A percentile compares a stretch with the other conserved stretches of the same genome.
These are phyloP conservation scores for Epinotia bilunana DNA, from an alignment of 2,888 invertebrate genomes.

Conservation along the genomic window DNA sequence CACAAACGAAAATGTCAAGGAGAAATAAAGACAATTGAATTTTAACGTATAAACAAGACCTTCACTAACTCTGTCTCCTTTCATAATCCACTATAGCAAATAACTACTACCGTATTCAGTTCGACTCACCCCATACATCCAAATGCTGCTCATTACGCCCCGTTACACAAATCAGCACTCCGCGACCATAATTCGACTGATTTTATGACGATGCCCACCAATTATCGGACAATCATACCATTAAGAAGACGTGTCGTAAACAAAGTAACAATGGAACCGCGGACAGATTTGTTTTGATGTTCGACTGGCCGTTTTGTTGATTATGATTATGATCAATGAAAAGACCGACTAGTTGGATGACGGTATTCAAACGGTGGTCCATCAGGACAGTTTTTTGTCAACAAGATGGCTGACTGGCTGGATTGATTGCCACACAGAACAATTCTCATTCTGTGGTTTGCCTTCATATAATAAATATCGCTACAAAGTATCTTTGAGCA, in stretches of 20 bases:
- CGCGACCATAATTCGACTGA: constrained; percentile 66
- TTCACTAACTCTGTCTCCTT: background rate
- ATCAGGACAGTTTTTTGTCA: too few relatives aligned
- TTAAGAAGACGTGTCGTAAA: constrained; percentile 60
- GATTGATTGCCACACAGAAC: too few relatives aligned
- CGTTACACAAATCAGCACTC: constrained; percentile 49
- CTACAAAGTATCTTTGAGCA: too few relatives aligned
- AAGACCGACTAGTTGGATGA: background rate
- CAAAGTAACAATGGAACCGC: constrained; percentile 35
- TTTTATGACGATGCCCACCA: constrained; percentile 75
- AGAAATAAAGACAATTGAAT: too few relatives aligned
- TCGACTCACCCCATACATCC: constrained; percentile 33
- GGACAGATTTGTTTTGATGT: constrained; percentile 38
- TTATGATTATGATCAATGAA: constrained; percentile 16
- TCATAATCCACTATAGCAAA: constrained; percentile 14
- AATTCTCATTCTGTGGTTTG: too few relatives aligned
- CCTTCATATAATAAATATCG: too few relatives aligned
- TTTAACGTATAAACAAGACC: background rate
- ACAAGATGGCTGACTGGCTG: too few relatives aligned
- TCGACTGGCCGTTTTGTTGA: constrained; percentile 4
- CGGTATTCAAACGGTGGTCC: background rate
- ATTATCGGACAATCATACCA: constrained; percentile 81
- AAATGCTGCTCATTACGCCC: constrained; percentile 29
- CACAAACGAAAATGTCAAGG: too few relatives aligned
- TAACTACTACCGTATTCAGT: constrained; percentile 34